Evolutionary conservation across 2,113 vertebrate genomes (phyloP).

Genomic region (Fulmarus glacialis): DNA sequence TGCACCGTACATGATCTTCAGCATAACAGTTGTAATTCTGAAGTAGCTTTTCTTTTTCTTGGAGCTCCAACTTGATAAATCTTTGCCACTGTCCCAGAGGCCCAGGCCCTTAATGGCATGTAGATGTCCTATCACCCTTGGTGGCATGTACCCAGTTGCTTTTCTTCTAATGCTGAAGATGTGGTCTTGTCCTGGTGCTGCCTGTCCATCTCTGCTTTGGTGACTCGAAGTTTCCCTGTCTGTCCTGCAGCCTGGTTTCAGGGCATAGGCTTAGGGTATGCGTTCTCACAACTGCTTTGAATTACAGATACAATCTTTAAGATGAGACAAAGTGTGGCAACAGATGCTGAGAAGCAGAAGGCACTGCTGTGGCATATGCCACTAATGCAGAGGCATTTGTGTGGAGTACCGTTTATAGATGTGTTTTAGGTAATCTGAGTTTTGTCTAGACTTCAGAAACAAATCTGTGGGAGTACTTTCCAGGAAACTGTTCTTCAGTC

Average conservation of each 20-base stretch:
- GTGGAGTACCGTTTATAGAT: background rate
- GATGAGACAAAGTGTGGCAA: background rate
- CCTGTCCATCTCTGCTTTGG: background rate
- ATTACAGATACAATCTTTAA: rapidly evolving
- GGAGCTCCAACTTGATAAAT: background rate
- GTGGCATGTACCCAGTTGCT: rapidly evolving
- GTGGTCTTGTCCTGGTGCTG: background rate
- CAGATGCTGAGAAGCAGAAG: background rate
- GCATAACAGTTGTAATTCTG: rapidly evolving
- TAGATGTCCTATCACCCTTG: background rate
- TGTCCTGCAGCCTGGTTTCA: background rate
- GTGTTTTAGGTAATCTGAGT: background rate
- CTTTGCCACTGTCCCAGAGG: background rate
- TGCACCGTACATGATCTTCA: background rate
- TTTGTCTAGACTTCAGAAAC: background rate
- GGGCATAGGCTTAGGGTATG: background rate
- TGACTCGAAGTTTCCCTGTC: no score
- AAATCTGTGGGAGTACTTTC: background rate
- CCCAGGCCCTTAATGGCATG: rapidly evolving
- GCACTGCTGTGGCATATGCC: background rate
- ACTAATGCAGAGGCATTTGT: background rate
- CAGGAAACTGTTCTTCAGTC: background rate
- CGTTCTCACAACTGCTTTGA: background rate
- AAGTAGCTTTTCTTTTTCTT: background rate
- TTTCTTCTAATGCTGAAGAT: background rate